Base-by-base conservation (phyloP, 2,113 vertebrate species). In the Xenopus borealis region DNA sequence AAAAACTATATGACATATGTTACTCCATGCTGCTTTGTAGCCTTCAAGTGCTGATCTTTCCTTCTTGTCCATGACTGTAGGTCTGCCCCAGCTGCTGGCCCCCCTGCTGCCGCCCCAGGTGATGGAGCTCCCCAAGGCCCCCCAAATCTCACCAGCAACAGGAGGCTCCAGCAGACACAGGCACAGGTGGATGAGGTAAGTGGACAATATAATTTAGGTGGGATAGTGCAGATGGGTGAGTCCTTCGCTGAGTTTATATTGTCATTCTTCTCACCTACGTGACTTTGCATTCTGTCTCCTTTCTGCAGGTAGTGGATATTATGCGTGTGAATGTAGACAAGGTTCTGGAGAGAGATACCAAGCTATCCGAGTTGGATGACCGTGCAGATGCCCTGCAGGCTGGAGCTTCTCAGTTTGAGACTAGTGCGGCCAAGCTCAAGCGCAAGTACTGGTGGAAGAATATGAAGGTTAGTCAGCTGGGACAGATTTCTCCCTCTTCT, bases 171-270 rank as follows among this genome's bases (percentile, higher is more conserved):
- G 81, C 94, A 92, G 75, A 90, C 89, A 0, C 89, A 92, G 74
- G 91, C 92, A 61, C 90, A 94, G 80, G 91, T 94, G 52, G 91
- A 92, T 73, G 90, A 94, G 92, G 92, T 89, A 62, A 83, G 83
- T 83, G 79, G 80, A n/a, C 78, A 10, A 75, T 12, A 59, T 23
- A 67, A 27, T 27, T 27, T 27, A 27, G 23, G 23, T 27, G 23
- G 23, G 2, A 27, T 3, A 27, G 3, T 3, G 23, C 23, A 27
- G 23, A 27, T 27, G 23, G 23, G 23, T n/a, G n/a, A n/a, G n/a
- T n/a, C n/a, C n/a, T n/a, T n/a, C n/a, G n/a, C n/a, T n/a, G n/a
- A n/a, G 23, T 27, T 27, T 27, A 27, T 27, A 27, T 9, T 40
- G 33, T 40, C 8, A 40, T 40, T 9, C 2, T 40, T 40, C 8